Evolutionary conservation across 2,888 invertebrate genomes (phyloP).

Genomic region (Andrena haemorrhoa): DNA sequence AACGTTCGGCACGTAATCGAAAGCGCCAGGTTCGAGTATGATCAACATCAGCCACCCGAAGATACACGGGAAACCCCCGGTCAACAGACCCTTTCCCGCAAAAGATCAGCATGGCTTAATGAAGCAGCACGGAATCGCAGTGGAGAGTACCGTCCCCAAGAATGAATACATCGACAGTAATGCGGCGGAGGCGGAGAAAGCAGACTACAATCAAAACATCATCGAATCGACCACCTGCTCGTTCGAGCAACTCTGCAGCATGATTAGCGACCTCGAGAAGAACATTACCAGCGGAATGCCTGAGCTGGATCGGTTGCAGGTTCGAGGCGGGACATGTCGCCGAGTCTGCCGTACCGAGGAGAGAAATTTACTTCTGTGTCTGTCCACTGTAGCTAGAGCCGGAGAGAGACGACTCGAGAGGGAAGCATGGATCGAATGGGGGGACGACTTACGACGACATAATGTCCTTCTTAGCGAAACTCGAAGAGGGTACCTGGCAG

Average conservation of each 20-base stretch:
- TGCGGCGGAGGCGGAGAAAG: neutral
- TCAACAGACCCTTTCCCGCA: neutral
- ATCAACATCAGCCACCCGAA: slow-evolving; percentile 58
- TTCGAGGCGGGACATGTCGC: neutral
- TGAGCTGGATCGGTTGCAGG: slow-evolving; percentile 33
- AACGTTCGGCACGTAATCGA: neutral
- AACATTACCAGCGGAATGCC: slow-evolving; percentile 57
- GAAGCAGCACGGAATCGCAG: neutral
- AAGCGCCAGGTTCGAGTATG: slow-evolving; percentile 21
- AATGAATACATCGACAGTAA: neutral
- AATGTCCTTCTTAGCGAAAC: slow-evolving; percentile 77
- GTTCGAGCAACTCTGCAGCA: slow-evolving; percentile 77
- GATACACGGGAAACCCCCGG: slow-evolving; percentile 52
- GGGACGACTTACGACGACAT: slow-evolving; percentile 79
- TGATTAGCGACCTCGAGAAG: slow-evolving; percentile 78
- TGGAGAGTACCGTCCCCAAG: too few relatives aligned
- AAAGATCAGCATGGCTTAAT: neutral
- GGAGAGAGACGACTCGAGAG: slow-evolving; percentile 74
- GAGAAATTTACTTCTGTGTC: neutral
- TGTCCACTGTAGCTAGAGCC: slow-evolving; percentile 69
- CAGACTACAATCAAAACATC: slow-evolving; percentile 78
- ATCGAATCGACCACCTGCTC: slow-evolving; percentile 75
- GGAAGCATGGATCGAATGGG: slow-evolving; percentile 52
- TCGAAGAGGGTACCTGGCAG: slow-evolving; percentile 74
- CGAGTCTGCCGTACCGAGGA: neutral